Evolutionary conservation across 2,888 invertebrate genomes (phyloP), one percentile per base, ranked within the genome.

Genomic region (Trichopoda pennipes): DNA sequence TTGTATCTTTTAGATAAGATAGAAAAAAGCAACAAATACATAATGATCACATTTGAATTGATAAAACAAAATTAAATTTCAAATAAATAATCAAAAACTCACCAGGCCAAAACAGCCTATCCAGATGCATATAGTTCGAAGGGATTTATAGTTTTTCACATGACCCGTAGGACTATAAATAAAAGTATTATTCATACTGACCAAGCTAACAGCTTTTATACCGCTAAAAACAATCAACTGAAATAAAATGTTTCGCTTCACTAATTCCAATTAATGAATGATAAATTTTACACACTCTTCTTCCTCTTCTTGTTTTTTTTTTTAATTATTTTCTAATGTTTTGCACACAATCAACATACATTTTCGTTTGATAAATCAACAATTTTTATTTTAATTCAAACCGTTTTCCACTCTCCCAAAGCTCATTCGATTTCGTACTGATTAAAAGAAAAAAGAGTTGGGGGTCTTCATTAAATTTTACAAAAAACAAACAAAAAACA

Each of bases 91-190:
- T n/a, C 19, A 19, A 44, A 0, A 42, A 84, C 86, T 85, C 77
- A 86, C 86, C 84, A 86, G 53, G 44, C 85, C 83, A 44, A 86
- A 68, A 53, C 23, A 63, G 17, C 81, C 86, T 28, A 84, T 85
- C 85, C 85, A 86, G n/a, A 81, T 23, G 1, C 80, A 81, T 0
- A 76, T 56, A 16, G n/a, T 49, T 17, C 84, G 84, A 4, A 86
- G 38, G 14, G 74, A 64, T 4, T 38, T 23, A 28, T 80, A 85
- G 56, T 85, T 81, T 35, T 81, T 83, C 3, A 84, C 60, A 21
- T 21, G 42, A 21, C 80, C 80, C n/a, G 63, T 21, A 44, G 72
- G 75, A 61, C 66, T 80, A 42, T 66, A 78, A 72, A 64, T 69
- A 17, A 64, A 80, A 35, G 28, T 76, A 14, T 21, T 49, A 60